Percentiles rank a stretch among this genome's conserved stretches.
phyloP scores from a whole-genome alignment of 2,797 vertebrate genomes.

The Ciconia nigra region DNA sequence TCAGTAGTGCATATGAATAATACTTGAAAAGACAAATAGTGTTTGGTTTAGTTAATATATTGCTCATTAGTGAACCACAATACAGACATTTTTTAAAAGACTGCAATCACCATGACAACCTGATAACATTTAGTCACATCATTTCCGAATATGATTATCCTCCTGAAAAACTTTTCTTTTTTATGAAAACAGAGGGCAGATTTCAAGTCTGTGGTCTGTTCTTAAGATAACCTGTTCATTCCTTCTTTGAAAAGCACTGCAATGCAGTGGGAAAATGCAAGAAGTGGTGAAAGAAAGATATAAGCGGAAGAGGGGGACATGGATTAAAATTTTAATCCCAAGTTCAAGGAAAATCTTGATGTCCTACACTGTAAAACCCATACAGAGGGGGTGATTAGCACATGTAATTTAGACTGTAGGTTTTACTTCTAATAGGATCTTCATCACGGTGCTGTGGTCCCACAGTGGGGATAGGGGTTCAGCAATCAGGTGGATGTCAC shows the following conservation, averaged over 20 bases:
- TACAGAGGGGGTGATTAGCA: neutral
- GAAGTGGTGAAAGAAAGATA: neutral
- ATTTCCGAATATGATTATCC: conserved; percentile 46
- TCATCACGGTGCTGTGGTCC: fast-evolving
- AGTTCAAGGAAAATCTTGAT: neutral
- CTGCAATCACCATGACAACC: conserved; percentile 41
- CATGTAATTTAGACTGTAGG: neutral
- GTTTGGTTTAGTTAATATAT: conserved; percentile 63
- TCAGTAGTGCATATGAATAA: conserved; percentile 28
- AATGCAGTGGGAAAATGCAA: neutral
- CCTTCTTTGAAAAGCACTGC: neutral
- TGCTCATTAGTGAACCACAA: conserved; percentile 62
- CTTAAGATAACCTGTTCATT: conserved; percentile 25
- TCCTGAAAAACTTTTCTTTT: conserved; percentile 39
- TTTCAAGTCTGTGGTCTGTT: conserved; percentile 34
- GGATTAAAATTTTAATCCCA: neutral
- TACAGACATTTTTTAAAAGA: conserved; percentile 68
- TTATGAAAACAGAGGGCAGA: conserved; percentile 29
- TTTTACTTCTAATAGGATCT: neutral
- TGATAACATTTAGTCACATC: conserved; percentile 59
- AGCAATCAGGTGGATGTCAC: neutral
- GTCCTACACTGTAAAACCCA: neutral
- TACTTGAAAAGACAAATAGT: conserved; percentile 45
- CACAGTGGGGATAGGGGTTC: fast-evolving
- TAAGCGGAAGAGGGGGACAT: neutral